Evolutionary conservation across 2,113 vertebrate genomes (phyloP).

Genomic region (Tonatia bakeri): DNA sequence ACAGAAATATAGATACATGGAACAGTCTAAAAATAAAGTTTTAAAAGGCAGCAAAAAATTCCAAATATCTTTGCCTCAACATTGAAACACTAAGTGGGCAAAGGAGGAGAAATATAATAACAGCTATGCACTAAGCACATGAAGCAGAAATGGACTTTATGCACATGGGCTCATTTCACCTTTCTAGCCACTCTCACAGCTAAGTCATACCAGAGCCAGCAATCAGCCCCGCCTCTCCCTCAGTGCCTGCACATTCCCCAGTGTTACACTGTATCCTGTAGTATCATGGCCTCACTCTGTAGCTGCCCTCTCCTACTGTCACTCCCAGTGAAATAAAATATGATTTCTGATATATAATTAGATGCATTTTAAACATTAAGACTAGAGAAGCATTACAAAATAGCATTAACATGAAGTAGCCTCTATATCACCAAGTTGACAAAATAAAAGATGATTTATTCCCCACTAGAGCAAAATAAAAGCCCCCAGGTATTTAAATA

Average conservation of each 20-base stretch:
- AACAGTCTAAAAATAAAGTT: neutral
- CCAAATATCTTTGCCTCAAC: neutral
- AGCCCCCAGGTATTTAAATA: neutral
- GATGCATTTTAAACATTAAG: neutral
- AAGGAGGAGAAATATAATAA: neutral
- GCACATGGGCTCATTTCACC: neutral
- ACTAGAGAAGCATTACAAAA: neutral
- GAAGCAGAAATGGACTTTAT: neutral
- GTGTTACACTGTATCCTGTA: rapidly evolving
- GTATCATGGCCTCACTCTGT: neutral
- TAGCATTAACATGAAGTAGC: neutral
- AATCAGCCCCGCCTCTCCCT: too few species aligned
- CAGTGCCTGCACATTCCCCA: neutral
- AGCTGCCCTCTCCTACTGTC: neutral
- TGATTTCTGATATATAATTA: neutral
- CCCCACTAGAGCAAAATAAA: neutral
- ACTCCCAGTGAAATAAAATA: neutral
- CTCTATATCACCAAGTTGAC: neutral
- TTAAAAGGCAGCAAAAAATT: neutral
- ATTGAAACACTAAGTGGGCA: neutral
- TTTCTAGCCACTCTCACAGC: neutral
- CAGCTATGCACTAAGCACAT: neutral
- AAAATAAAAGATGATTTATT: neutral
- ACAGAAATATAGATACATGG: too few species aligned
- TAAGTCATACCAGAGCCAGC: neutral